A percentile compares a stretch with the other conserved stretches of the same genome.
phyloP scores from a whole-genome alignment of 2,797 vertebrate genomes.

The Trachops cirrhosus region DNA sequence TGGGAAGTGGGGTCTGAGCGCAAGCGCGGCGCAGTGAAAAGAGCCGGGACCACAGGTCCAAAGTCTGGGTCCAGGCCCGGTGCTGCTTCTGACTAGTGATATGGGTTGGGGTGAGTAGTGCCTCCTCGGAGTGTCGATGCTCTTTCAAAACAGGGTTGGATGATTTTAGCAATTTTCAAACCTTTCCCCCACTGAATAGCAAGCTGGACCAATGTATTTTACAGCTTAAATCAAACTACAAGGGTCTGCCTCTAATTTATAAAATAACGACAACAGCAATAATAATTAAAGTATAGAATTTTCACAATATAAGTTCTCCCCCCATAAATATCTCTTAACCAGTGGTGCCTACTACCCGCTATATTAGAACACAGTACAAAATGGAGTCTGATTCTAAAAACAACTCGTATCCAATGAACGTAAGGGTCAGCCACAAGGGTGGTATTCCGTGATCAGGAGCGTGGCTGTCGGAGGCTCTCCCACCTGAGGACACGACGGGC shows the following conservation, averaged over 20 bases:
- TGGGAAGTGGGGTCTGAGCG: background rate
- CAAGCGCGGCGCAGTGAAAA: background rate
- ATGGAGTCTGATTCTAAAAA: background rate
- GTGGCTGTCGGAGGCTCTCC: background rate
- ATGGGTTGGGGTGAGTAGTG: accelerated
- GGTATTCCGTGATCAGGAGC: accelerated
- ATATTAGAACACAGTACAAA: background rate
- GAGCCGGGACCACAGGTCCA: background rate
- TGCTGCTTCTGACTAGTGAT: background rate
- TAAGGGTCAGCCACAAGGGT: background rate
- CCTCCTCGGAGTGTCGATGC: background rate
- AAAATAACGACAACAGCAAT: background rate
- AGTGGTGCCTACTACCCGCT: background rate
- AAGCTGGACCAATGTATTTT: background rate
- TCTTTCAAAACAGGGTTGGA: background rate
- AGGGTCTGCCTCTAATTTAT: background rate
- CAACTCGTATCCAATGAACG: background rate
- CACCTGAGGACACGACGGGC: background rate
- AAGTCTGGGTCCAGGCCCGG: background rate
- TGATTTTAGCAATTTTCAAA: background rate
- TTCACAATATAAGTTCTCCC: background rate
- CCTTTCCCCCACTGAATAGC: background rate
- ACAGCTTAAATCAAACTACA: background rate
- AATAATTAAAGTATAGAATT: constrained; percentile 13
- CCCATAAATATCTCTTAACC: background rate